Conservation (phyloP, 2,797 vertebrate species). For the Hydrophis major region DNA sequence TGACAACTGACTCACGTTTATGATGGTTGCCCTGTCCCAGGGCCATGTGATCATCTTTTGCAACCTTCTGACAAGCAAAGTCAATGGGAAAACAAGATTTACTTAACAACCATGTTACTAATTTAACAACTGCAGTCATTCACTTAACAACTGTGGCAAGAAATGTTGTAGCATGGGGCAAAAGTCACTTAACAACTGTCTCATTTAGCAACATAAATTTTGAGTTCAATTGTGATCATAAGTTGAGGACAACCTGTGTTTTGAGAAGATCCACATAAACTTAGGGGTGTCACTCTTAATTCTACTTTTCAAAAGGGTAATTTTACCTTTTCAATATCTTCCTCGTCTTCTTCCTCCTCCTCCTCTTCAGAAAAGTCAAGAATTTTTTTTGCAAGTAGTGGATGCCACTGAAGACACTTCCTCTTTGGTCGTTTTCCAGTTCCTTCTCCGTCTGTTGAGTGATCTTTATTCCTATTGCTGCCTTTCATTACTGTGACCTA, state of each 20-base stretch:
- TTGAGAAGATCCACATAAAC: not conserved
- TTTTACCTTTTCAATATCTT: slow-evolving; percentile 91
- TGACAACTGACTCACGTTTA: not conserved
- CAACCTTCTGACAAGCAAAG: not conserved
- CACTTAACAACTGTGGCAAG: not conserved
- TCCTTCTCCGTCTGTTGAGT: slow-evolving; percentile 86
- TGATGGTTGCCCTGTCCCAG: not conserved
- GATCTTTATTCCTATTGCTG: slow-evolving; percentile 90
- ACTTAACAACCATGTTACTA: not conserved
- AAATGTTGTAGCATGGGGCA: not conserved
- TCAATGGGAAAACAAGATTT: not conserved
- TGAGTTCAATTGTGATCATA: not conserved
- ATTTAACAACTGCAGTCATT: not conserved
- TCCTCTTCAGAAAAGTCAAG: slow-evolving; percentile 97
- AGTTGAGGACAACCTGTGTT: not conserved
- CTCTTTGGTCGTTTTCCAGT: slow-evolving; percentile 92
- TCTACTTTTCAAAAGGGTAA: not conserved
- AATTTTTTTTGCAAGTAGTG: slow-evolving; percentile 93
- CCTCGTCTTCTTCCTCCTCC: slow-evolving; percentile 93
- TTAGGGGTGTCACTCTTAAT: slow-evolving; percentile 1
- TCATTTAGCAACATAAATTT: not conserved
- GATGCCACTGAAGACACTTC: slow-evolving; percentile 99
- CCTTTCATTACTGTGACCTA: slow-evolving; percentile 95
- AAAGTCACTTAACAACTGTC: not conserved
- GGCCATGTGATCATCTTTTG: not conserved